Conservation (phyloP, 2,113 vertebrate genomes). For the Ramphastos sulfuratus region DNA sequence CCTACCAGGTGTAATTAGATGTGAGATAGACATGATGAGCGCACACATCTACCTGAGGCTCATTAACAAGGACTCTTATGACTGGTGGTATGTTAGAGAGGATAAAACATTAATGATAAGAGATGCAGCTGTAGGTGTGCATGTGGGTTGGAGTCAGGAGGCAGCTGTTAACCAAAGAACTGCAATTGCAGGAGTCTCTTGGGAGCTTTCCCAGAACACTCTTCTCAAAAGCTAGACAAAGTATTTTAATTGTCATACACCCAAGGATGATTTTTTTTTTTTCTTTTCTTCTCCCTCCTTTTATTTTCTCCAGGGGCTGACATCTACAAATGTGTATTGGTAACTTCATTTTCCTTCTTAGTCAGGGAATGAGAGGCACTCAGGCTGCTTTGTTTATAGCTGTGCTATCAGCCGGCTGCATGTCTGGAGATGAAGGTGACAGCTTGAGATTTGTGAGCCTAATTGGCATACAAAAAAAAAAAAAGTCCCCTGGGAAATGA, state of each 20-base stretch:
- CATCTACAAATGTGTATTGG: constrained; percentile 14
- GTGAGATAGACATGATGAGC: neutral
- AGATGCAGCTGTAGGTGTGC: neutral
- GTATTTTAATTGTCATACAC: neutral
- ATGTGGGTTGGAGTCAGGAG: neutral
- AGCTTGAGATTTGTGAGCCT: constrained; percentile 69
- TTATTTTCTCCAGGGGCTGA: neutral
- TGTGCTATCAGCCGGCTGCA: constrained; percentile 17
- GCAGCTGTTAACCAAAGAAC: neutral
- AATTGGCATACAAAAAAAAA: constrained; percentile 56
- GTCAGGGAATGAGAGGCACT: constrained; percentile 12
- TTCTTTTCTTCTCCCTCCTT: neutral
- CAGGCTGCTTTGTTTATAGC: constrained; percentile 45
- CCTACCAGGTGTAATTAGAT: neutral
- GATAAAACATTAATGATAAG: neutral
- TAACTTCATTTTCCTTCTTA: constrained; percentile 56
- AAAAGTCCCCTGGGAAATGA: constrained; percentile 48
- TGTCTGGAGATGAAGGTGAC: constrained; percentile 63
- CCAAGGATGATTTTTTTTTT: neutral
- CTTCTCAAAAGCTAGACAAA: neutral
- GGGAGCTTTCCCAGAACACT: neutral
- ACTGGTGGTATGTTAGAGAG: rapidly evolving
- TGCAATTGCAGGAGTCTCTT: neutral
- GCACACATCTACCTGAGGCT: rapidly evolving
- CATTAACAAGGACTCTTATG: neutral